phyloP scores from a whole-genome alignment of 2,888 invertebrate genomes.

The Mesorhabditis sp. region DNA sequence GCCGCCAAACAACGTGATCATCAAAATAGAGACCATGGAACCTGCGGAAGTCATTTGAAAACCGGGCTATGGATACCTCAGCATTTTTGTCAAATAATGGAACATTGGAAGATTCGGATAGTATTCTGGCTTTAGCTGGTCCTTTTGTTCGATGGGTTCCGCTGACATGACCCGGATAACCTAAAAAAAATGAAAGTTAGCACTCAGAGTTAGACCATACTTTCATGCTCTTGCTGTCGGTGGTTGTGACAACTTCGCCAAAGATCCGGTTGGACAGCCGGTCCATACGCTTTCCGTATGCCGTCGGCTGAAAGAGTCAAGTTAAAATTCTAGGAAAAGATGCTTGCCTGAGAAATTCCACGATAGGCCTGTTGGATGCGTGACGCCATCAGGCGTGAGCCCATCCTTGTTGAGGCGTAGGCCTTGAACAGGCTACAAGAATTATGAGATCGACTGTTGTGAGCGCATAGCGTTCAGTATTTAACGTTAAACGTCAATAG shows the following conservation, averaged over 20 bases:
- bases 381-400: constrained; percentile 33
- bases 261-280: constrained; percentile 33
- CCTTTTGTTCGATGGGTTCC: constrained; percentile 47
- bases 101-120: constrained; percentile 57
- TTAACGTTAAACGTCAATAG: not conserved
- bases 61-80: constrained; percentile 17
- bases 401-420: not conserved
- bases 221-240: constrained; percentile 43
- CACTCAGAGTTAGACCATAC: constrained; percentile 11
- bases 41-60: not conserved
- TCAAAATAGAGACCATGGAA: constrained; percentile 55
- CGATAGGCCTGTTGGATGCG: constrained; percentile 39
- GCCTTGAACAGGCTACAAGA: not conserved
- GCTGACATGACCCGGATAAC: constrained; percentile 52
- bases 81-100: constrained; percentile 56
- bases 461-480: not conserved
- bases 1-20: constrained; percentile 54
- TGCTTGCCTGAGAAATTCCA: constrained; percentile 19
- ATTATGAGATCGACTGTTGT: not conserved
- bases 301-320: constrained; percentile 25
- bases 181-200: constrained; percentile 15
- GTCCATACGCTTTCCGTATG: constrained; percentile 53
- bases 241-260: constrained; percentile 41
- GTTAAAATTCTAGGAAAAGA: not conserved
- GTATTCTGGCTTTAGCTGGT: constrained; percentile 48